Evolutionary conservation across 2,797 vertebrate genomes (phyloP).

Genomic region (Alca torda): DNA sequence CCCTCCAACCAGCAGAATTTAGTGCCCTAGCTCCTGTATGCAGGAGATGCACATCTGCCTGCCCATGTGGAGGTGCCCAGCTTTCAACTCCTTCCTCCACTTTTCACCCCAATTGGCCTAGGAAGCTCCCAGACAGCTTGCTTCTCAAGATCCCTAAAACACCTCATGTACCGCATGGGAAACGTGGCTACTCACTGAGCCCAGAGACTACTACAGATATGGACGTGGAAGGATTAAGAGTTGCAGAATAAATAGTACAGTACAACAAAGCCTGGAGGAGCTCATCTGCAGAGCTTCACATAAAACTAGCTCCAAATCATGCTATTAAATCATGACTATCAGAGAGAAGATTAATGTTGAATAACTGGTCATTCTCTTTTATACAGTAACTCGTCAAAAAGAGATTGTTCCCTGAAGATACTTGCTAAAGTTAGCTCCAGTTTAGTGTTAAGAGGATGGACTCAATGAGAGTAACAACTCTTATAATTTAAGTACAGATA

Average conservation of each 20-base stretch:
- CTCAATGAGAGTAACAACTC: neutral
- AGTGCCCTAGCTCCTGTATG: neutral
- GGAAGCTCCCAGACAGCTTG: neutral
- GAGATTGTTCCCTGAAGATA: neutral
- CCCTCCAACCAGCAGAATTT: neutral
- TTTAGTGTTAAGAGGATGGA: neutral
- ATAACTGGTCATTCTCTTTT: neutral
- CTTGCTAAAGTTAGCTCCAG: neutral
- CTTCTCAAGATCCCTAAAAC: neutral
- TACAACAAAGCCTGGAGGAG: neutral
- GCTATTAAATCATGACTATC: neutral
- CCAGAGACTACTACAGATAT: neutral
- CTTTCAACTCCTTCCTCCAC: neutral
- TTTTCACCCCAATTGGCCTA: neutral
- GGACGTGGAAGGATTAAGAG: neutral
- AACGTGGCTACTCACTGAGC: neutral
- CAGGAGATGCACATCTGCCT: neutral
- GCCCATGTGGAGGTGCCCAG: neutral
- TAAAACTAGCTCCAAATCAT: neutral
- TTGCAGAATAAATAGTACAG: neutral
- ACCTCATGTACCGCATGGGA: neutral
- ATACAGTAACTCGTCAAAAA: neutral
- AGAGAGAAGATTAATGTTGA: neutral
- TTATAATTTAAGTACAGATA: neutral
- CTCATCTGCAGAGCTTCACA: neutral